phyloP scores from a whole-genome alignment of 2,797 vertebrate species.

The Pempheris klunzingeri region DNA sequence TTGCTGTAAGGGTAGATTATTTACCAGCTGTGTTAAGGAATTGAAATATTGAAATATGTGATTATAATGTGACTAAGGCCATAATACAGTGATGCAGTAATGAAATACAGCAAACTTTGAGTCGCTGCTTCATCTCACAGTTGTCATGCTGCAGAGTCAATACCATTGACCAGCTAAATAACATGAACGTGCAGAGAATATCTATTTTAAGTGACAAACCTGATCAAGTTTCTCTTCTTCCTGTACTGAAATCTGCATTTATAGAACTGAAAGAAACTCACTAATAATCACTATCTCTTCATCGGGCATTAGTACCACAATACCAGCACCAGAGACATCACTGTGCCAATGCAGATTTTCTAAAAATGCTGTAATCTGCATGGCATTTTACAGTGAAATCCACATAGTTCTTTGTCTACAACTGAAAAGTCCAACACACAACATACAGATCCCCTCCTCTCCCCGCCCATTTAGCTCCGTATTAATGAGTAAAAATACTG shows the following conservation, averaged over 20 bases:
- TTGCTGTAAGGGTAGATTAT: background rate
- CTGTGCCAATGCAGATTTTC: background rate
- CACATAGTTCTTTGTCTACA: background rate
- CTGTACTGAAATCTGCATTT: background rate
- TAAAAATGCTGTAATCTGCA: background rate
- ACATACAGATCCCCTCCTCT: background rate
- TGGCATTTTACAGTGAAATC: background rate
- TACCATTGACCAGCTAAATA: background rate
- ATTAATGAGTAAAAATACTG: slow-evolving; percentile 42
- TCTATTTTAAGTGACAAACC: background rate
- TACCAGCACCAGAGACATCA: background rate
- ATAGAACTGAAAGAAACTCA: background rate
- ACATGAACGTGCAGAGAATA: background rate
- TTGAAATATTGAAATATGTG: slow-evolving; percentile 19
- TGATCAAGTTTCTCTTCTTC: background rate
- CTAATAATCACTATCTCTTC: background rate
- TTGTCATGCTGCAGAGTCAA: slow-evolving; percentile 5
- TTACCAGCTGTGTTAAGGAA: slow-evolving; percentile 19
- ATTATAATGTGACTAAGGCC: background rate
- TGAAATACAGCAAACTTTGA: background rate
- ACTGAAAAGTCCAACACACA: background rate
- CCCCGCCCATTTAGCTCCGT: background rate
- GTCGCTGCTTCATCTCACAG: background rate
- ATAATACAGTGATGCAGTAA: background rate
- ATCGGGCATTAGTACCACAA: too few relatives aligned